Evolutionary conservation across 2,888 invertebrate genomes (phyloP).

Genomic region (Bombylius major): DNA sequence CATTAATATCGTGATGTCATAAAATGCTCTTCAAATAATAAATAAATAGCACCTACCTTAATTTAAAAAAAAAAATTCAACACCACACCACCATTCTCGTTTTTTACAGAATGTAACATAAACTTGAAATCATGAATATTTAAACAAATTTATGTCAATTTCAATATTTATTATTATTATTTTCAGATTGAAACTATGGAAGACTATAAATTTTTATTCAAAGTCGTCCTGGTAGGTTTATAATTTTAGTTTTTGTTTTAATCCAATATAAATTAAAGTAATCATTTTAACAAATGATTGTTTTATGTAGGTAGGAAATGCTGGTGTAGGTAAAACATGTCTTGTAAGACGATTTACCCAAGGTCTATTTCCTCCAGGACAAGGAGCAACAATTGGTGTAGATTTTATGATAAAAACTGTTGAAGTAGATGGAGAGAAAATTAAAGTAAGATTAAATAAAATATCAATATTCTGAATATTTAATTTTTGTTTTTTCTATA

Average conservation of each 20-base stretch:
- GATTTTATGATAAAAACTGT: slow-evolving; percentile 99
- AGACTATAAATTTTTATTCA: slow-evolving; percentile 98
- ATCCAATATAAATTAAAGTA: too few relatives aligned
- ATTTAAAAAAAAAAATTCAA: too few relatives aligned
- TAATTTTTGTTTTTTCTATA: not conserved
- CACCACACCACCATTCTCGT: too few relatives aligned
- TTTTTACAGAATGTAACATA: too few relatives aligned
- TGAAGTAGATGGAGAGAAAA: slow-evolving; percentile 90
- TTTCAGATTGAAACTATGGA: slow-evolving; percentile 53
- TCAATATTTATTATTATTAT: not conserved
- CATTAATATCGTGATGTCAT: too few relatives aligned
- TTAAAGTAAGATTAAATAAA: slow-evolving; percentile 55
- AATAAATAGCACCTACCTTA: too few relatives aligned
- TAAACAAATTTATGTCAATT: too few relatives aligned
- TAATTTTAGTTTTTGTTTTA: too few relatives aligned
- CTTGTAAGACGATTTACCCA: slow-evolving; percentile 93
- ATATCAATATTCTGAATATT: not conserved
- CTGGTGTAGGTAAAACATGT: slow-evolving; percentile 97
- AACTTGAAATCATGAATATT: too few relatives aligned
- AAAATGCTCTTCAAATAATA: too few relatives aligned
- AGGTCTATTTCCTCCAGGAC: slow-evolving; percentile 96
- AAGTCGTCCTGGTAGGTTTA: slow-evolving; percentile 69
- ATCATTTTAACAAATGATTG: too few relatives aligned
- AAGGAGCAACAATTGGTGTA: slow-evolving; percentile 96
- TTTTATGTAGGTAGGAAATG: slow-evolving; percentile 59